Base-by-base conservation (phyloP, 2,888 invertebrate species). In the Podotricha telesiphe region DNA sequence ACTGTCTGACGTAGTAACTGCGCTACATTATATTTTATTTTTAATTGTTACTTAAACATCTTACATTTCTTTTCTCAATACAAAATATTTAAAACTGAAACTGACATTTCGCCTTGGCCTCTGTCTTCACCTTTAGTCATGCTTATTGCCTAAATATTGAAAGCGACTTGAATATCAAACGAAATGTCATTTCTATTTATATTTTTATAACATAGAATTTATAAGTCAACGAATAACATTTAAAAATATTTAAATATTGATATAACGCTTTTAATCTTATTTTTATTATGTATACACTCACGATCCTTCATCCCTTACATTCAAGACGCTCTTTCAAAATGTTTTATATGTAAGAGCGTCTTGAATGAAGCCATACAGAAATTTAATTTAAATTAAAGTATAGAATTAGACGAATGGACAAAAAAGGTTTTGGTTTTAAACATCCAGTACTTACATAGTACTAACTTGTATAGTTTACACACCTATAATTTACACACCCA, bases 101-200 rank as follows among this genome's bases (percentile, higher is more conserved):
- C 47, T 56, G 66, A 68, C 58, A 65, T 63, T 48, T 71, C 48
- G 47, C 73, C 73, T 71, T 73, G 73, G 61, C 61, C 61, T 66
- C 58, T 42, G 62, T 22, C 47, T 61, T 68, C 42, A 65, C 68
- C 34, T 63, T 69, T 58, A 69, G 58, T 67, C 67, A 70, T 42
- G 51, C 37, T 66, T 66, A 48, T 65, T 62, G 19, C 37, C 20
- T 51, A 34, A 50, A 45, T 59, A 40, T 62, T 63, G 34, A 68
- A 63, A 58, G 59, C 42, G 11, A 59, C n/a, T 42, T 59, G 20
- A 53, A 55, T 55, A 17, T 55, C 34, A 34, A 34, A 37, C 53
- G 53, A 53, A 53, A n/a, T n/a, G n/a, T n/a, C n/a, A n/a, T n/a
- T n/a, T 28, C 28, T 28, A 34, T 53, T 10, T 53, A 28, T 53